Base-by-base conservation (phyloP, 2,113 vertebrate genomes). In the Erinaceus europaeus region DNA sequence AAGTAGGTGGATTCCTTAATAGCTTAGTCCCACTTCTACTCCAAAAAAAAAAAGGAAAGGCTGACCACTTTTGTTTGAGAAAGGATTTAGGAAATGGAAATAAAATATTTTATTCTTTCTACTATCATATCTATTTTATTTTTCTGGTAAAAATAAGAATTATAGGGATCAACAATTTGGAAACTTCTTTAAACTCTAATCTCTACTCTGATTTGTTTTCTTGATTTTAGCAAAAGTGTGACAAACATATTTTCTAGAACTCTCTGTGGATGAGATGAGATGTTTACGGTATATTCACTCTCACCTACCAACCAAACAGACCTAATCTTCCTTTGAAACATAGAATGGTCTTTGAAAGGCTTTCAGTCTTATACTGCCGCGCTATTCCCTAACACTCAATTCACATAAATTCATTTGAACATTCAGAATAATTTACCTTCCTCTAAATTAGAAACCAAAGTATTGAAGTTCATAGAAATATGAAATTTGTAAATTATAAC, bases 391-490 rank as follows among this genome's bases (percentile, higher is more conserved):
- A 64, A 81, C 29, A 75, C 9, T 64, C 48, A 80, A 73, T 29
- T 32, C 9, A 59, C 5, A 69, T 18, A 64, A 46, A 15, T 71
- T 78, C 27, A 36, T 14, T 44, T 62, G 13, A 72, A n/a, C 59
- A n/a, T 88, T 27, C 86, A 6, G 4, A 32, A 40, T 64, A 21
- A 82, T 44, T 82, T 53, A 34, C 52, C 20, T 72, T 27, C 64
- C 53, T 48, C 2, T 83, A 81, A 90, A 79, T 76, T 88, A 10
- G 50, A 84, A 82, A 85, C 57, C 32, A 53, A 42, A 55, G 3
- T 61, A 65, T 77, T 91, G 75, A 5, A 29, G 27, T 83, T 79
- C 11, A 61, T 86, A 81, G 88, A 90, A 86, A 42, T 74, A 53
- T 74, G 10, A 83, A 62, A 7, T 62, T 87, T 73, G 82, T 27